A percentile compares a stretch with the other conserved stretches of the same genome.
Conservation (phyloP, 2,113 vertebrate species). For the Orientallactaga bullata region DNA sequence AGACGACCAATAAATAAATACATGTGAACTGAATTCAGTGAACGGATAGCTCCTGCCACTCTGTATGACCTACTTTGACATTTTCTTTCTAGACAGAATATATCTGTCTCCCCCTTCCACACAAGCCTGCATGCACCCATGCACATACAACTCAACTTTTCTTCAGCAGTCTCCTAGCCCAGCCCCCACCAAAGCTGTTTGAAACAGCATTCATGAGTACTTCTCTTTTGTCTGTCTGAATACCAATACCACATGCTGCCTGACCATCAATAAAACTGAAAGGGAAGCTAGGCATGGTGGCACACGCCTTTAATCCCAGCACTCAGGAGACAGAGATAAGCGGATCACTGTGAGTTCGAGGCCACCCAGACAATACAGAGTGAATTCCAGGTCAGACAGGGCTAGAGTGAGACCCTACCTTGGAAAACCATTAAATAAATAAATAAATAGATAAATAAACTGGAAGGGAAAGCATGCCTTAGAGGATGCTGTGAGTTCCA, state of each 20-base stretch:
- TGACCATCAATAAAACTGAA: neutral
- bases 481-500: too few relatives aligned
- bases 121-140: neutral
- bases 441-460: too few relatives aligned
- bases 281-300: too few relatives aligned
- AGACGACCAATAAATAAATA: neutral
- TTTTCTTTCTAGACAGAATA: neutral
- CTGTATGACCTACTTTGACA: neutral
- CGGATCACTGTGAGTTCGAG: too few relatives aligned
- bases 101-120: neutral
- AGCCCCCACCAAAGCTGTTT: neutral
- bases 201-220: neutral
- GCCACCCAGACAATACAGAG: too few relatives aligned
- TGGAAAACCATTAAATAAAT: too few relatives aligned
- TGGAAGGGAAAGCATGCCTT: too few relatives aligned
- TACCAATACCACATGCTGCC: neutral
- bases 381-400: too few relatives aligned
- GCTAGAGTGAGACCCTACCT: too few relatives aligned
- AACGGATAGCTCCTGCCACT: neutral
- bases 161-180: neutral
- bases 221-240: conserved; percentile 38
- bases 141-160: neutral
- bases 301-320: too few relatives aligned
- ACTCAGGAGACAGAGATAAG: too few relatives aligned
- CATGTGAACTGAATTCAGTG: neutral